Conservation (phyloP, 2,888 invertebrate species). For the Macrosoma leucophasiata region DNA sequence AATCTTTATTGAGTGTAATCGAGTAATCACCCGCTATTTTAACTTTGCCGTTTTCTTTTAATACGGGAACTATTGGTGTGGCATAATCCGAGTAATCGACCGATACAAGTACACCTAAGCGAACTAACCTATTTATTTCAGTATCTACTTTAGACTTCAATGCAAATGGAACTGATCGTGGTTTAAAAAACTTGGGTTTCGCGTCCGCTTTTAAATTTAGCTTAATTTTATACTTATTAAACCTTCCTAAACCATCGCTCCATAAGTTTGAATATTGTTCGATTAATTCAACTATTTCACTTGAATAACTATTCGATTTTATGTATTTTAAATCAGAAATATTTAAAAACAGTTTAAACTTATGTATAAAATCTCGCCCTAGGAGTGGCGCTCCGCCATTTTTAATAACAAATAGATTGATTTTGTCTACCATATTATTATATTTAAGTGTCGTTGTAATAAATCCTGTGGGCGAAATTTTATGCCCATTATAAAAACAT, state of each 20-base stretch:
- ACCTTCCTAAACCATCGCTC: conserved; percentile 13
- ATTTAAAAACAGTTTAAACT: conserved; percentile 13
- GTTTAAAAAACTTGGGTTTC: conserved; percentile 21
- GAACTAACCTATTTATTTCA: conserved; percentile 10
- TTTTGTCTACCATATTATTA: conserved; percentile 9
- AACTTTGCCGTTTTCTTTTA: conserved; percentile 15
- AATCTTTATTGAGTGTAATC: conserved; percentile 18
- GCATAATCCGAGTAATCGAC: conserved; percentile 18
- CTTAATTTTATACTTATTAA: conserved; percentile 16
- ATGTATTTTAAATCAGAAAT: conserved; percentile 3
- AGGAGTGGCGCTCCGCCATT: conserved; percentile 24
- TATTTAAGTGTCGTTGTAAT: conserved; percentile 10
- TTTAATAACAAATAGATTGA: conserved; percentile 23
- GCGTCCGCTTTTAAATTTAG: conserved; percentile 17
- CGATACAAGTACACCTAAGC: conserved; percentile 10
- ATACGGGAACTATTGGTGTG: conserved; percentile 17
- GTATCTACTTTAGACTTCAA: conserved; percentile 11
- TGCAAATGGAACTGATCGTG: conserved; percentile 13
- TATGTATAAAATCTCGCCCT: conserved; percentile 21
- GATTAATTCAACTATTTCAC: background rate
- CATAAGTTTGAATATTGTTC: conserved; percentile 13
- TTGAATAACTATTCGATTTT: conserved; percentile 2
- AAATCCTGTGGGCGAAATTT: conserved; percentile 23
- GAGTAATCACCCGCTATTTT: conserved; percentile 20
- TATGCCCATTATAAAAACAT: conserved; percentile 28